phyloP scores from a whole-genome alignment of 2,113 vertebrate genomes.

The Panthera uncia region DNA sequence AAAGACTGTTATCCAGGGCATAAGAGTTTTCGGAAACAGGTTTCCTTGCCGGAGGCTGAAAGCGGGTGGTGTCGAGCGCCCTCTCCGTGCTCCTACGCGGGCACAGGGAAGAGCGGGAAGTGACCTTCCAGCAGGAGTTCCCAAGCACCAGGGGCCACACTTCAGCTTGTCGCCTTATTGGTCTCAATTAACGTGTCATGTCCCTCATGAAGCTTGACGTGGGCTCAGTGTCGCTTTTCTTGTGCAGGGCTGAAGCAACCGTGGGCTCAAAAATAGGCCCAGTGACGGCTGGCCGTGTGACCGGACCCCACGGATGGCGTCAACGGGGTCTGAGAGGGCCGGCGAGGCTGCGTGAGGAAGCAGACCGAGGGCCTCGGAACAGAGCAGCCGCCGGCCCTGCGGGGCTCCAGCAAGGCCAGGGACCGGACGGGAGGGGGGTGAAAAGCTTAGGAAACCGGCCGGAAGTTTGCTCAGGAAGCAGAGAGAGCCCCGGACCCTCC shows the following conservation, averaged over 20 bases:
- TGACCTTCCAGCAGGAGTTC: neutral
- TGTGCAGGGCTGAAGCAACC: too few species aligned
- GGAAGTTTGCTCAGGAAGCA: neutral
- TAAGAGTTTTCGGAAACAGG: neutral
- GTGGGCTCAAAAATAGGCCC: neutral
- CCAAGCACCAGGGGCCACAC: neutral
- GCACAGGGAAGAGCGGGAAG: neutral
- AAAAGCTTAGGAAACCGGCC: neutral
- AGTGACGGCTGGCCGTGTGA: neutral
- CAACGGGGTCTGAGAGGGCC: neutral
- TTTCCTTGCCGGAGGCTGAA: neutral
- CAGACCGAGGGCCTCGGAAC: neutral
- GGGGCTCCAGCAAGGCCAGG: neutral
- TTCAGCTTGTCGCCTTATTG: accelerated
- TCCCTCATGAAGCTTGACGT: neutral
- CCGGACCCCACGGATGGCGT: neutral
- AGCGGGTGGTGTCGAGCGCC: neutral
- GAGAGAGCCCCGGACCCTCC: neutral
- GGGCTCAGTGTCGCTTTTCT: neutral
- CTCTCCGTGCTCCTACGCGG: accelerated
- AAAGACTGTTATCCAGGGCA: neutral
- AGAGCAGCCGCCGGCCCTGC: accelerated
- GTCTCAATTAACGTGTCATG: neutral
- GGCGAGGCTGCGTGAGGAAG: neutral
- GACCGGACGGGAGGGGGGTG: neutral